Evolutionary conservation across 1,140 invertebrate genomes (phyloP).

Genomic region (Microplitis mediator): DNA sequence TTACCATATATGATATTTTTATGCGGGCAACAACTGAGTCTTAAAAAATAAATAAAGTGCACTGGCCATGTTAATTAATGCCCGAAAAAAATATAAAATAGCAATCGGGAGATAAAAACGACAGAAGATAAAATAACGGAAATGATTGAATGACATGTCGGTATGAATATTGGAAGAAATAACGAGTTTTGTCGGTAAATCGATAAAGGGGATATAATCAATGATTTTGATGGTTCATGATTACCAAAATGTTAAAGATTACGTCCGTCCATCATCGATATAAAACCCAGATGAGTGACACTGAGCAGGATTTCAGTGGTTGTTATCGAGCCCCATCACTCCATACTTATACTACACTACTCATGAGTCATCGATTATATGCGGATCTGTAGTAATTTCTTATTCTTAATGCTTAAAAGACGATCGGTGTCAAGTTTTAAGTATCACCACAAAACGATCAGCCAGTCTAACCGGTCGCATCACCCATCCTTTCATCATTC

Average conservation of each 20-base stretch:
- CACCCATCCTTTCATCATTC: background rate
- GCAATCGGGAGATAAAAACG: too few relatives aligned
- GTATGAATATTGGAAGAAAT: too few relatives aligned
- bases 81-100: too few relatives aligned
- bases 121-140: too few relatives aligned
- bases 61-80: too few relatives aligned
- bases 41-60: too few relatives aligned
- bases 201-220: constrained; percentile 2
- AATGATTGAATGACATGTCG: too few relatives aligned
- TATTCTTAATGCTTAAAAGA: constrained; percentile 1
- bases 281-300: background rate
- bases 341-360: background rate
- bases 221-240: background rate
- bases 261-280: constrained; percentile 6
- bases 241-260: constrained; percentile 7
- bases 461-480: background rate
- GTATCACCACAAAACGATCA: constrained; percentile 4
- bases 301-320: background rate
- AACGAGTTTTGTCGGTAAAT: background rate
- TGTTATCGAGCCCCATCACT: background rate
- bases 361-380: constrained; percentile 2
- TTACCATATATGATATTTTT: too few relatives aligned
- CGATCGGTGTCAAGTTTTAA: constrained; percentile 7
- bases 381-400: background rate
- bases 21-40: too few relatives aligned